Base-by-base conservation (phyloP, 2,113 vertebrate species). In the Ranitomeya imitator region DNA sequence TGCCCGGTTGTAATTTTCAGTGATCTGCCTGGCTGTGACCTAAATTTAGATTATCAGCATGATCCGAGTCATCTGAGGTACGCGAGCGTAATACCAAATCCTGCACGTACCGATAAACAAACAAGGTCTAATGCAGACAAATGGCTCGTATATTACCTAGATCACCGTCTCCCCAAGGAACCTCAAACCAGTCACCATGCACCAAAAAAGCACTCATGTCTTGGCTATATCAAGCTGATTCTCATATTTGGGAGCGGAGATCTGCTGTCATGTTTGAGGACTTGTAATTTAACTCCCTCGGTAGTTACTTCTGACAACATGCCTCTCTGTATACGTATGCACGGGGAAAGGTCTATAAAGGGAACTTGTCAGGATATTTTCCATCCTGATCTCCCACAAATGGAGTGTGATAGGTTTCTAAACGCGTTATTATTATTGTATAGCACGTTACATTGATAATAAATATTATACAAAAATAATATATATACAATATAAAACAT, bases 111-210 rank as follows among this genome's bases (percentile, higher is more conserved):
- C 85, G 89, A 90, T 91, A 94, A 93, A 92, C 88, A 90, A 79
- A 61, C 76, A 86, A 71, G 26, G 89, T 77, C 6, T 85, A 92
- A 92, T 87, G 71, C 15, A 19, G 78, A 65, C 54, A 74, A 81
- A 87, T 77, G 76, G 61, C 88, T 83, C 63, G 88, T 93, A 93
- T 91, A 93, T 45, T 97, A 98, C 97, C 97, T 94, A 98, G 93
- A 91, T 98, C 97, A 93, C 97, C 97, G 71, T 98, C 97, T 93
- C 97, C 97, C 97, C 97, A 98, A 0, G 97, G 97, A 84, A 95
- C 95, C 92, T 97, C 97, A 92, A 97, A 92, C 95, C 96, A 96
- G 93, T 89, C 93, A 89, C 91, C 96, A 92, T 92, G 92, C 90
- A 90, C 89, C 90, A 95, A 96, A 86, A 93, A 90, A 86, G 94